These are phyloP conservation scores for Acestrorhynchus altus DNA, from an alignment of 2,797 vertebrate species.

Conservation along the genomic window DNA sequence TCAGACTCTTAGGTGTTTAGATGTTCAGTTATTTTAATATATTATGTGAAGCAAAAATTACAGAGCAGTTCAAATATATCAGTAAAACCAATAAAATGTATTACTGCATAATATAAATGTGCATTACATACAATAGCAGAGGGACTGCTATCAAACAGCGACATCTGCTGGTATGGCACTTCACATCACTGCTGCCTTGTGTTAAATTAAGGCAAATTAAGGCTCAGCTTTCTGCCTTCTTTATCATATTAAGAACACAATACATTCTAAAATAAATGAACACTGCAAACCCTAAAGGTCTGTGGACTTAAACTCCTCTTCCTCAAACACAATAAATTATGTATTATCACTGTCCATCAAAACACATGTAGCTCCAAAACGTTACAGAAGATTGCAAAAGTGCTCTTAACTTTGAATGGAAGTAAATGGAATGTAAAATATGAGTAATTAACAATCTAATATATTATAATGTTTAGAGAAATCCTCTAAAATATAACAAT, in stretches of 20 bases:
- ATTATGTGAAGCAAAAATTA: not conserved
- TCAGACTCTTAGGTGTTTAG: not conserved
- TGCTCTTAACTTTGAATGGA: no score
- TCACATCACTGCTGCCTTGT: not conserved
- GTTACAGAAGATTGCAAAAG: no score
- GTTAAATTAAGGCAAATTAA: not conserved
- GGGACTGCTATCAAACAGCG: constrained; percentile 56
- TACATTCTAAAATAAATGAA: no score
- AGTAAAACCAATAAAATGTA: not conserved
- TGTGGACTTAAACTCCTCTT: no score
- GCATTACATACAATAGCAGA: not conserved
- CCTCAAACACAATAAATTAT: no score
- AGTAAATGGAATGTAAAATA: no score
- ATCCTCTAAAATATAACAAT: no score
- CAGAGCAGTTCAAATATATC: not conserved
- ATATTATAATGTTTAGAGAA: no score
- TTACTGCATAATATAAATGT: not conserved
- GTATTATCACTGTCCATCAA: no score
- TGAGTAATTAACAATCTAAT: no score
- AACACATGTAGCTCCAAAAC: no score
- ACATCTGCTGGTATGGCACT: constrained; percentile 71
- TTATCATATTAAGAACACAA: not conserved
- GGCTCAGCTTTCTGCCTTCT: not conserved
- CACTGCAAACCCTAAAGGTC: no score
- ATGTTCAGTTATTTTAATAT: not conserved